Conservation (phyloP, 2,888 invertebrate genomes). For the Tanypteryx hageni region DNA sequence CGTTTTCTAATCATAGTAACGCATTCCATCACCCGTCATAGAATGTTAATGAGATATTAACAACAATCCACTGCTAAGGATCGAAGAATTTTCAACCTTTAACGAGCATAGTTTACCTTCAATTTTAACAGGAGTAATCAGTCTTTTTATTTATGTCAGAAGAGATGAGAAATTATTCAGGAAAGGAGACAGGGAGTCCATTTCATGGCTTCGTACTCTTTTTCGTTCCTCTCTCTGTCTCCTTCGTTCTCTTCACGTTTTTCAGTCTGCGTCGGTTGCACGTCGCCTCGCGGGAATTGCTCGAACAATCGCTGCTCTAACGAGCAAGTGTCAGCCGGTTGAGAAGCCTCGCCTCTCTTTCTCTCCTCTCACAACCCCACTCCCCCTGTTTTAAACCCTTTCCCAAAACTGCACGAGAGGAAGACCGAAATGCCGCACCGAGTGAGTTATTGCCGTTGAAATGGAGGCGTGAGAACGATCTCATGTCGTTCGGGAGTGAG, state of each 20-base stretch:
- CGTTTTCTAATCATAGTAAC: too few relatives aligned
- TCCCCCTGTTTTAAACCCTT: background rate
- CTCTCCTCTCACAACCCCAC: background rate
- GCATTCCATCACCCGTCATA: too few relatives aligned
- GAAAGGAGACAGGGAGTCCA: too few relatives aligned
- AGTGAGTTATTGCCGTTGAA: constrained; percentile 35
- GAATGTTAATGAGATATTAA: too few relatives aligned
- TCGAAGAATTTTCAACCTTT: too few relatives aligned
- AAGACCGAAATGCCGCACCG: background rate
- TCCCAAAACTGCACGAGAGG: background rate
- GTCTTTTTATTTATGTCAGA: too few relatives aligned
- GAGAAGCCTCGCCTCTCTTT: background rate
- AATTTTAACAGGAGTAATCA: too few relatives aligned
- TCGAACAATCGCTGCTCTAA: constrained; percentile 16
- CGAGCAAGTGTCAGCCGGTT: background rate
- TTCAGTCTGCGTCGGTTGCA: background rate
- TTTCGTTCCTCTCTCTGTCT: background rate
- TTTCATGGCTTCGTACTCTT: too few relatives aligned
- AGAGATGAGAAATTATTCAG: too few relatives aligned
- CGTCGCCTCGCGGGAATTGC: constrained; percentile 30
- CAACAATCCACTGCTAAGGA: too few relatives aligned
- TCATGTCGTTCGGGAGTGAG: constrained; percentile 13
- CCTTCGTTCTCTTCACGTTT: background rate
- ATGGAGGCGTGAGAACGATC: constrained; percentile 25
- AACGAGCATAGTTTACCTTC: too few relatives aligned